Evolutionary conservation across 1,140 invertebrate genomes (phyloP), one percentile per base, ranked within the genome.

Genomic region (Tetramorium alpestre): DNA sequence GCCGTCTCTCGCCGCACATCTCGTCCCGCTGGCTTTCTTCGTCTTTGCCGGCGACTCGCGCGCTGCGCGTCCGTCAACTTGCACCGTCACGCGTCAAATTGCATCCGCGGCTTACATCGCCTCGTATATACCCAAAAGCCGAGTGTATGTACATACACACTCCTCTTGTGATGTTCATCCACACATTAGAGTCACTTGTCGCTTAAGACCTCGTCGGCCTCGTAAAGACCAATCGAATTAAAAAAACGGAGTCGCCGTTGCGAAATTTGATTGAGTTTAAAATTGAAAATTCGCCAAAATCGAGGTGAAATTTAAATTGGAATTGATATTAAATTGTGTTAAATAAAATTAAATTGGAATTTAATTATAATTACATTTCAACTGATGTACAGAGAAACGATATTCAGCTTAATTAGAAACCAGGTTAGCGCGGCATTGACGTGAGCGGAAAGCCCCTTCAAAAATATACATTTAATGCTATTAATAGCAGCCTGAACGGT

Each of bases 1-100:
- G 33, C 76, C 60, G 18, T 65, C 67, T 25, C 78, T 65, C 78
- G 22, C 78, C n/a, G 6, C 69, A 56, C 69, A 73, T 69, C 51
- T 62, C 67, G 41, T 13, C 64, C 69, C 16, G 7, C 38, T 3
- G 13, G 11, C 22, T 81, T 51, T 75, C 58, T 69, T 54, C 64
- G 11, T 72, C 41, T 78, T 62, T 67, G 69, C 80, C 49, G 60
- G 28, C 60, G 13, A 28, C 58, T 60, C 22, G 58, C 58, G 47
- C 67, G 65, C 62, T 58, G 25, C 60, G 58, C 44, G 67, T 80
- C 54, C 73, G 70, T 80, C 41, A 77, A 58, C 47, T 82, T 77
- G 86, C 28, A 58, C n/a, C 25, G 28, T 18, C 44, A 80, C 75
- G 69, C 44, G 75, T 54, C 70, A 44, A 56, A 28, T 33, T 56